Conservation (phyloP, 1,140 invertebrate genomes). For the Drosophila elegans region DNA sequence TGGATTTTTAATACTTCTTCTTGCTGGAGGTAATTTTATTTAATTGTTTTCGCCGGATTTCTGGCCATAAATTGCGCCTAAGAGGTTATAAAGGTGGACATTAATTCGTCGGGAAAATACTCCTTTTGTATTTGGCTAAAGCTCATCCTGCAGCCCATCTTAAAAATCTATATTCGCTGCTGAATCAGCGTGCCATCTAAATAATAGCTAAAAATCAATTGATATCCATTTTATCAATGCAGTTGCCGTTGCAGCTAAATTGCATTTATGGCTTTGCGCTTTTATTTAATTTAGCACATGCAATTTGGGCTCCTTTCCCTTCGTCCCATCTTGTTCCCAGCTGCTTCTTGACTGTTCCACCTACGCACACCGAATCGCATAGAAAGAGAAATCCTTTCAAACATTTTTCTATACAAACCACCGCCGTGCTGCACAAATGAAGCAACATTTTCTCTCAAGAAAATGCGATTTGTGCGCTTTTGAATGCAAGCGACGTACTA, state of each 20-base stretch:
- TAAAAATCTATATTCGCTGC: conserved; percentile 13
- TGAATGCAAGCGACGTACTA: conserved; percentile 76
- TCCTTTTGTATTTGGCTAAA: background rate
- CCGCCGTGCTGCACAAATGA: conserved; percentile 76
- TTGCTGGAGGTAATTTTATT: conserved; percentile 50
- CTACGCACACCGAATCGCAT: conserved; percentile 36
- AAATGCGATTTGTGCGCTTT: conserved; percentile 83
- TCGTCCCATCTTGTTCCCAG: conserved; percentile 8
- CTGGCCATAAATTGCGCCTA: conserved; percentile 44
- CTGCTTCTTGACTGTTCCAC: conserved; percentile 30
- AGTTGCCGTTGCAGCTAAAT: conserved; percentile 65
- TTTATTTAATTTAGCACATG: conserved; percentile 75
- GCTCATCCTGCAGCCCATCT: background rate
- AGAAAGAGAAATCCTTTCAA: conserved; percentile 74
- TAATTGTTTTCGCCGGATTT: conserved; percentile 58
- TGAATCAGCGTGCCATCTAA: conserved; percentile 58
- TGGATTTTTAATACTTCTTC: conserved; percentile 70
- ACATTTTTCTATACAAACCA: conserved; percentile 78
- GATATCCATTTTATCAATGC: conserved; percentile 75
- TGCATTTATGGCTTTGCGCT: conserved; percentile 80
- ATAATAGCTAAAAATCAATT: conserved; percentile 77
- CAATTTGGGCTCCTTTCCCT: conserved; percentile 50
- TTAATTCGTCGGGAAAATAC: conserved; percentile 13
- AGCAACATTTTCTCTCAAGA: conserved; percentile 80
- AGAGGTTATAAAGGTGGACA: conserved; percentile 10